A percentile compares a stretch with the other conserved stretches of the same genome.
Conservation (phyloP, 53 echinoderm and acorn worm species). For the Apostichopus leukothele region DNA sequence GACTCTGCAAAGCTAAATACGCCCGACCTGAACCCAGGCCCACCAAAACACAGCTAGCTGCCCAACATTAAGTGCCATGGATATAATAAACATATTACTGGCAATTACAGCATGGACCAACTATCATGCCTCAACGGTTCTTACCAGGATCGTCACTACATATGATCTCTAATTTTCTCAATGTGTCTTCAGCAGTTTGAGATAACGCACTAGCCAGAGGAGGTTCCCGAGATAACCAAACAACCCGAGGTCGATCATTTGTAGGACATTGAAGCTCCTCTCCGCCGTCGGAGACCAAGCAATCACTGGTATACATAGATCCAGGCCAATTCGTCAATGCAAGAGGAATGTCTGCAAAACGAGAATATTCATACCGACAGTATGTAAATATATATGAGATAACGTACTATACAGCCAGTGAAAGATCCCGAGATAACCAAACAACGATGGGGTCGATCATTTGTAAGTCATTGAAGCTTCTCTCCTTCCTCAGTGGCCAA, state of each 20-base stretch:
- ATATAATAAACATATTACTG: too few relatives aligned
- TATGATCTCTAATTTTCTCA: conserved; percentile 63
- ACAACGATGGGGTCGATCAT: conserved; percentile 62
- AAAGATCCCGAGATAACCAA: conserved; percentile 60
- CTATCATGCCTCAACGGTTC: too few relatives aligned
- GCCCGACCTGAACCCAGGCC: too few relatives aligned
- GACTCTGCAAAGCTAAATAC: too few relatives aligned
- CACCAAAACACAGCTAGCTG: too few relatives aligned
- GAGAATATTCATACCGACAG: background rate
- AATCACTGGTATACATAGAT: conserved; percentile 72
- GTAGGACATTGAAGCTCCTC: conserved; percentile 22
- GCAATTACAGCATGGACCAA: too few relatives aligned
- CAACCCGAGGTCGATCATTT: conserved; percentile 61
- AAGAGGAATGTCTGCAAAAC: conserved; percentile 58
- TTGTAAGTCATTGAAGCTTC: conserved; percentile 20
- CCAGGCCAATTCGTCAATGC: conserved; percentile 80
- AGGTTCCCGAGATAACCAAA: conserved; percentile 63
- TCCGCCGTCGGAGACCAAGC: conserved; percentile 26
- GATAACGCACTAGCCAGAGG: conserved; percentile 77
- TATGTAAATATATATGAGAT: conserved; percentile 33
- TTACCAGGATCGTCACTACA: conserved; percentile 69
- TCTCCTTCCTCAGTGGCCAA: conserved; percentile 21
- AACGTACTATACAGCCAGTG: conserved; percentile 66
- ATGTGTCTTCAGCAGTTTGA: conserved; percentile 55
- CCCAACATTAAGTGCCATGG: too few relatives aligned